A percentile compares a stretch with the other conserved stretches of the same genome.
Conservation (phyloP, 2,888 invertebrate species). For the Pristionchus arcanus region DNA sequence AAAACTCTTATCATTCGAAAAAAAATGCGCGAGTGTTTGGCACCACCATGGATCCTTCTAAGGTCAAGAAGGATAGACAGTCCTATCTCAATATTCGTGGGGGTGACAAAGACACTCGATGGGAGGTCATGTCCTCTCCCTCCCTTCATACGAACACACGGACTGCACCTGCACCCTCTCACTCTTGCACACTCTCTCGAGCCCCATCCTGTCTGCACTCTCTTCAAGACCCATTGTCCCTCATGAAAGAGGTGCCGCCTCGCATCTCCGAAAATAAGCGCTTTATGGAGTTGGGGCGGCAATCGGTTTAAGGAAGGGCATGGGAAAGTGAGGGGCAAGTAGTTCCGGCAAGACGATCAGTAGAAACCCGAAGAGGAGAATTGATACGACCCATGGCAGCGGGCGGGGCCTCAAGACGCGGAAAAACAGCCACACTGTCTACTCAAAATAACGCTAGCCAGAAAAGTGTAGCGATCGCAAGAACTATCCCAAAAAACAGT, state of each 20-base stretch:
- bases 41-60: not conserved
- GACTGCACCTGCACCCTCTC: constrained; percentile 42
- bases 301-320: constrained; percentile 6
- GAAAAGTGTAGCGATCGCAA: not conserved
- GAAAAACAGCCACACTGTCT: not conserved
- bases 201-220: constrained; percentile 15
- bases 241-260: not conserved
- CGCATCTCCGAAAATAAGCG: constrained; percentile 18
- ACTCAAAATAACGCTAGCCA: not conserved
- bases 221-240: constrained; percentile 23
- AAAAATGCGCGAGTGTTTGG: not conserved
- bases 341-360: not conserved
- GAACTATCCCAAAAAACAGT: constrained; percentile 5
- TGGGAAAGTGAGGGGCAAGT: not conserved
- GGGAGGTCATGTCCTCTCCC: constrained; percentile 42
- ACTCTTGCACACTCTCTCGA: not conserved
- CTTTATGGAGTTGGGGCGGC: constrained; percentile 18
- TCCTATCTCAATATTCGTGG: not conserved
- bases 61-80: not conserved
- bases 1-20: too few relatives aligned
- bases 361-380: not conserved
- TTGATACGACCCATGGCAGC: not conserved
- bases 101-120: not conserved
- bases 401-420: not conserved
- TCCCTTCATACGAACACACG: not conserved